Evolutionary conservation across 23 tunicate species (phyloP).

Genomic region (Phallusia fumigata): DNA sequence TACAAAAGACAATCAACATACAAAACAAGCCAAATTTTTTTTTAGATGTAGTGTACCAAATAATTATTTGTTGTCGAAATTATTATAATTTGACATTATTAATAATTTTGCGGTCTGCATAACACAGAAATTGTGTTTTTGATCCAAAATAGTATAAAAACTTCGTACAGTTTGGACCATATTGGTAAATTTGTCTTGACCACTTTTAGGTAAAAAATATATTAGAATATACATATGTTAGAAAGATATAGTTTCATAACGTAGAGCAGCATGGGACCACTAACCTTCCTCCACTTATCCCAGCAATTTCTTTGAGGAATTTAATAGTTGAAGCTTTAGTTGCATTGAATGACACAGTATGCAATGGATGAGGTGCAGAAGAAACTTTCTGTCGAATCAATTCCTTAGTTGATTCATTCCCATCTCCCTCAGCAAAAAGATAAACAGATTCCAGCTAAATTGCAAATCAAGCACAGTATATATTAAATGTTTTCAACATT

Average conservation of each 20-base stretch:
- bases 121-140: not conserved
- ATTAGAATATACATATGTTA: no score
- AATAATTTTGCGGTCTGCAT: not conserved
- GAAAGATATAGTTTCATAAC: no score
- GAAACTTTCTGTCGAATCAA: slow-evolving; percentile 64
- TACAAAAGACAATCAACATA: no score
- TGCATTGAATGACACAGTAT: slow-evolving; percentile 86
- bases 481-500: no score
- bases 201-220: no score
- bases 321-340: slow-evolving; percentile 58
- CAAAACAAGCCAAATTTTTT: no score
- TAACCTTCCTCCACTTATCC: slow-evolving; percentile 76
- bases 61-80: no score
- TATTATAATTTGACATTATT: no score
- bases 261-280: not conserved
- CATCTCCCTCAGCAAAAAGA: slow-evolving; percentile 86
- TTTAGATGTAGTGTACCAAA: no score
- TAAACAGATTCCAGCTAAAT: slow-evolving; percentile 81
- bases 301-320: slow-evolving; percentile 64
- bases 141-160: not conserved
- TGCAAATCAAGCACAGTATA: not conserved
- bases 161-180: no score
- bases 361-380: slow-evolving; percentile 52
- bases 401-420: slow-evolving; percentile 72
- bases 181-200: no score